phyloP scores from a whole-genome alignment of 2,113 vertebrate species.

The Gallinago media region DNA sequence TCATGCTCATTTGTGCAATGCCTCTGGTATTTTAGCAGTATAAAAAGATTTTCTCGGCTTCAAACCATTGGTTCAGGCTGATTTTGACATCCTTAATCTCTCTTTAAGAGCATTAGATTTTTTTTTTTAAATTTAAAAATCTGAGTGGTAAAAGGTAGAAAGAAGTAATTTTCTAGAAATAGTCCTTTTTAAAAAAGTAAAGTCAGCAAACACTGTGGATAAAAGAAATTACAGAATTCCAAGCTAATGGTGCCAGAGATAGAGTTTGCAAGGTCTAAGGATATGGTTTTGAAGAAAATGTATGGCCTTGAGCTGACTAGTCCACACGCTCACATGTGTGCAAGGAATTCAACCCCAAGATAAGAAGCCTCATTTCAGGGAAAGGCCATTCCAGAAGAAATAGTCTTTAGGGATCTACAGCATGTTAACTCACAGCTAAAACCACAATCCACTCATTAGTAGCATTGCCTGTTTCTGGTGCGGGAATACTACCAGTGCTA shows the following conservation, averaged over 20 bases:
- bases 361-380: neutral
- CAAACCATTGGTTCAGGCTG: constrained; percentile 54
- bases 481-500: neutral
- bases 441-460: neutral
- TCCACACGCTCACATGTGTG: neutral
- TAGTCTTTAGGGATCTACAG: neutral
- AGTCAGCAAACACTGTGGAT: neutral
- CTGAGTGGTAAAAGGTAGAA: constrained; percentile 54
- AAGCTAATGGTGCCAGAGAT: neutral
- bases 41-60: constrained; percentile 70
- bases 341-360: neutral
- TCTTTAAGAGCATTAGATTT: constrained; percentile 51
- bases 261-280: neutral
- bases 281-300: neutral
- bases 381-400: neutral
- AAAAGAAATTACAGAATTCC: constrained; percentile 15
- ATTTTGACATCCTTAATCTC: constrained; percentile 71
- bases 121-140: constrained; percentile 54
- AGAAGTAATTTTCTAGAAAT: constrained; percentile 59
- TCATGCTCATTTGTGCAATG: constrained; percentile 71
- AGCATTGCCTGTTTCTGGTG: neutral
- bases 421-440: neutral
- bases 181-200: constrained; percentile 18
- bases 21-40: constrained; percentile 65
- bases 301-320: neutral